These are phyloP conservation scores for Sminthurinus signatus DNA, from an alignment of 1,140 invertebrate species.

Conservation along the genomic window DNA sequence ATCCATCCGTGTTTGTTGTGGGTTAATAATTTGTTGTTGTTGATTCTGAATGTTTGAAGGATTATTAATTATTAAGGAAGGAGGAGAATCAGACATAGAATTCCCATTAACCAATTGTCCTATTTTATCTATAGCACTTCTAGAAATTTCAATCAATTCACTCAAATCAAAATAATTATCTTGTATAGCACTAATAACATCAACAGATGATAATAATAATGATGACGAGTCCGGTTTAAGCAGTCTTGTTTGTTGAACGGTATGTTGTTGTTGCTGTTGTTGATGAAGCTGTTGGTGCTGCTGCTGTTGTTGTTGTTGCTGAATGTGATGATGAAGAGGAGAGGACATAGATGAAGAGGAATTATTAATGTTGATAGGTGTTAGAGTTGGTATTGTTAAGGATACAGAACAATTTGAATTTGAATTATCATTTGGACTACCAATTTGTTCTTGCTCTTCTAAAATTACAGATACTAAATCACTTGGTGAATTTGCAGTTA, in stretches of 20 bases:
- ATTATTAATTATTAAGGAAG: too few species aligned
- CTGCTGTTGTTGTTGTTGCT: background rate
- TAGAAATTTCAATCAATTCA: constrained; percentile 17
- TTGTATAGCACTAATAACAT: constrained; percentile 18
- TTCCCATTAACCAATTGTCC: too few species aligned
- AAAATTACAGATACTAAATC: constrained; percentile 26
- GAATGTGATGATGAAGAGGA: background rate
- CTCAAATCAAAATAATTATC: constrained; percentile 10
- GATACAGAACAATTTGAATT: background rate
- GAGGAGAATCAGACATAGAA: too few species aligned
- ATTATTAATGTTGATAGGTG: background rate
- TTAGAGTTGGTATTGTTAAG: constrained; percentile 2
- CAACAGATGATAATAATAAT: constrained; percentile 1
- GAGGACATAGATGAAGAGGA: constrained; percentile 2
- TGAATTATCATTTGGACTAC: constrained; percentile 1
- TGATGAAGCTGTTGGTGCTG: background rate
- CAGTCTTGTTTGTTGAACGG: too few species aligned
- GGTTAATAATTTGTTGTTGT: too few species aligned
- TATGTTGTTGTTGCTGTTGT: too few species aligned
- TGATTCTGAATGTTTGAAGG: too few species aligned
- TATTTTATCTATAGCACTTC: background rate
- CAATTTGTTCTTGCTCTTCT: constrained; percentile 12
- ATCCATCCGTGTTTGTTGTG: too few species aligned
- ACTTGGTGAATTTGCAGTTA: constrained; percentile 15
- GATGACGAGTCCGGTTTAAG: too few species aligned